Percentiles rank a stretch among this genome's conserved stretches.
phyloP scores from a whole-genome alignment of 2,797 vertebrate genomes.

The Esox lucius region DNA sequence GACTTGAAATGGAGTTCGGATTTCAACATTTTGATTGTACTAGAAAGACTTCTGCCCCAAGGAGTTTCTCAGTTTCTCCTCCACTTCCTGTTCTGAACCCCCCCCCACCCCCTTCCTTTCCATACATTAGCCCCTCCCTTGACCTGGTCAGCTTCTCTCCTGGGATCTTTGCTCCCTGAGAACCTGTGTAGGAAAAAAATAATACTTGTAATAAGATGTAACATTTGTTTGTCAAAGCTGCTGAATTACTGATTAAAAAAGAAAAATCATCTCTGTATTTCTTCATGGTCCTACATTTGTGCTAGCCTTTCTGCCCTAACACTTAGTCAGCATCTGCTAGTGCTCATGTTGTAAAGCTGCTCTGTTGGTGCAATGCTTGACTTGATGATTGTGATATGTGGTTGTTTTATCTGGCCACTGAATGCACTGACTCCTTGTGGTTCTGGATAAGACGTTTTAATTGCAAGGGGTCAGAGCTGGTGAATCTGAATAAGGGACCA shows the following conservation, averaged over 20 bases:
- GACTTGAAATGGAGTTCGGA: slow-evolving; percentile 33
- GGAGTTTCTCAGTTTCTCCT: background rate
- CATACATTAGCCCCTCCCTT: slow-evolving; percentile 7
- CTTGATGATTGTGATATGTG: background rate
- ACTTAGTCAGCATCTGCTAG: background rate
- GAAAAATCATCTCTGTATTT: slow-evolving; percentile 44
- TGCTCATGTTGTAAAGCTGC: background rate
- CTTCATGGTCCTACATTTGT: slow-evolving; percentile 3
- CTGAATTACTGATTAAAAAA: slow-evolving; percentile 68
- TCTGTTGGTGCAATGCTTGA: background rate
- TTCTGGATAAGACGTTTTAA: background rate
- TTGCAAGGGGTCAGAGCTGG: background rate
- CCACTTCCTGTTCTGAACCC: slow-evolving; percentile 7
- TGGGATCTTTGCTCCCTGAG: slow-evolving; percentile 25
- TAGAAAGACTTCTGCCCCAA: slow-evolving; percentile 3
- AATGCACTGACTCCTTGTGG: background rate
- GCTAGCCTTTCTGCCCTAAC: background rate
- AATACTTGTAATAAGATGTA: slow-evolving; percentile 48
- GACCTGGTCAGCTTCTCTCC: background rate
- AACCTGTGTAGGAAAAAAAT: slow-evolving; percentile 29
- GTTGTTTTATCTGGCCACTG: background rate
- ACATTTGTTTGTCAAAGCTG: slow-evolving; percentile 72
- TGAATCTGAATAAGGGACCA: background rate
- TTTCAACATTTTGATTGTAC: slow-evolving; percentile 44
- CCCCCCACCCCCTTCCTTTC: slow-evolving; percentile 19